phyloP scores from a whole-genome alignment of 2,797 vertebrate genomes.

The Paedocypris micromegethes region DNA sequence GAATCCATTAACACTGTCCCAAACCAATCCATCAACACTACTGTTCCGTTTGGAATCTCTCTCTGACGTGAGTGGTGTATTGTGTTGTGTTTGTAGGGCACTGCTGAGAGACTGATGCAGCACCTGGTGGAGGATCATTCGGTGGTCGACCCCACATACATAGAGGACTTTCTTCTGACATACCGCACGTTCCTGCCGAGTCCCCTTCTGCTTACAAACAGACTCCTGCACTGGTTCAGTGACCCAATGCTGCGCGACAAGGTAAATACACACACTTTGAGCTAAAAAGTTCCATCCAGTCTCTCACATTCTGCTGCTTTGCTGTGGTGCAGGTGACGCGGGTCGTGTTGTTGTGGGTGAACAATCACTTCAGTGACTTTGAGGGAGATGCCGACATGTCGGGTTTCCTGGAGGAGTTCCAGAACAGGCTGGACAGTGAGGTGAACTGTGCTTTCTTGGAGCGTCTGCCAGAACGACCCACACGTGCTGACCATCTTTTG shows the following conservation, averaged over 20 bases:
- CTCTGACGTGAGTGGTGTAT: not conserved
- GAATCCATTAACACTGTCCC: no score
- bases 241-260: slow-evolving; percentile 99
- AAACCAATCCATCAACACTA: no score
- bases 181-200: slow-evolving; percentile 97
- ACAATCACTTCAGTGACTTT: slow-evolving; percentile 89
- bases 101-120: slow-evolving; percentile 92
- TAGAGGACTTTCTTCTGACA: slow-evolving; percentile 96
- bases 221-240: slow-evolving; percentile 98
- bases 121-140: slow-evolving; percentile 98
- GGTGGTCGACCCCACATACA: slow-evolving; percentile 96
- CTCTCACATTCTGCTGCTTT: not conserved
- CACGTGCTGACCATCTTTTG: no score
- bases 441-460: slow-evolving; percentile 49
- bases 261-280: slow-evolving; percentile 60
- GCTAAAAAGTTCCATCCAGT: no score
- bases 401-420: slow-evolving; percentile 83
- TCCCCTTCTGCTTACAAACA: slow-evolving; percentile 96
- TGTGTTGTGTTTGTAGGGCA: slow-evolving; percentile 70
- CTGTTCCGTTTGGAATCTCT: no score
- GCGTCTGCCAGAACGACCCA: no score
- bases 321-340: slow-evolving; percentile 73
- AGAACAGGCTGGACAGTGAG: slow-evolving; percentile 83
- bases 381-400: slow-evolving; percentile 84
- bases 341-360: slow-evolving; percentile 84